These are phyloP conservation scores for Cecropterus lyciades DNA, from an alignment of 1,140 invertebrate genomes.

Conservation along the genomic window DNA sequence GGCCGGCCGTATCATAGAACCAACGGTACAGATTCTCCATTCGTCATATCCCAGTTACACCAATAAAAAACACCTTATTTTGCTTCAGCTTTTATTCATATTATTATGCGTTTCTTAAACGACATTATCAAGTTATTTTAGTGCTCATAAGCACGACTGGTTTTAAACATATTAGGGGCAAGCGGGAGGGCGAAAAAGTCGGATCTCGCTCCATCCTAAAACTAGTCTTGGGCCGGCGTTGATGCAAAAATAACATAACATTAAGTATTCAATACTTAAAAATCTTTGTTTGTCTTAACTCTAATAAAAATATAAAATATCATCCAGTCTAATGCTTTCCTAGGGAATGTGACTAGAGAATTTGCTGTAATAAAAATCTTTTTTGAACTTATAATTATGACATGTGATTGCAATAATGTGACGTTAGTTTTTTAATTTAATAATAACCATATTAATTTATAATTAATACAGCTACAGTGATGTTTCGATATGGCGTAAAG, in stretches of 20 bases:
- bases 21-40: too few species aligned
- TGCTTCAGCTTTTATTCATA: too few species aligned
- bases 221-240: too few species aligned
- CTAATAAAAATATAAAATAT: conserved; percentile 35
- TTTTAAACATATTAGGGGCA: too few species aligned
- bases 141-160: too few species aligned
- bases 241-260: background rate
- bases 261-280: conserved; percentile 8
- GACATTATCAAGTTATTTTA: too few species aligned
- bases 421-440: background rate
- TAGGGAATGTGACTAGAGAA: conserved; percentile 60
- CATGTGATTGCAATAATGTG: background rate
- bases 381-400: background rate
- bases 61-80: too few species aligned
- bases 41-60: too few species aligned
- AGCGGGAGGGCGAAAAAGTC: too few species aligned
- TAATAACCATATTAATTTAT: background rate
- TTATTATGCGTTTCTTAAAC: too few species aligned
- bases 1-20: too few species aligned
- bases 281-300: conserved; percentile 13
- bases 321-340: conserved; percentile 55
- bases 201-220: too few species aligned
- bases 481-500: background rate
- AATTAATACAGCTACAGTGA: background rate
- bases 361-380: conserved; percentile 7